Conservation (phyloP, 2,888 invertebrate species). For the Oxycera nigricornis region DNA sequence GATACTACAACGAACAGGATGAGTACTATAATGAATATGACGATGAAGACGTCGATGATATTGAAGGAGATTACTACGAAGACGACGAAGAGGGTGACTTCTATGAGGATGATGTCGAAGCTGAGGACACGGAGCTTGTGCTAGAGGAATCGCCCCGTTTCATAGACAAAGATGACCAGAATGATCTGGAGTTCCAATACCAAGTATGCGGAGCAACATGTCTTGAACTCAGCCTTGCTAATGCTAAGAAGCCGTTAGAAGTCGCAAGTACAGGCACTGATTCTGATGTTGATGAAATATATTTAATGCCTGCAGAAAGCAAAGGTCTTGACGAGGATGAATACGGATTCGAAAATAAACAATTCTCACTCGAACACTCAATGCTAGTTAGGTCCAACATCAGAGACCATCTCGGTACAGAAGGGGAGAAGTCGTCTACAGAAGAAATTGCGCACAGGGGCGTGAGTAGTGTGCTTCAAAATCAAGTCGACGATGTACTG, state of each 20-base stretch:
- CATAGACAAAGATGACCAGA: conserved; percentile 35
- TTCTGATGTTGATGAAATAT: conserved; percentile 50
- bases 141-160: not conserved
- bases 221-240: conserved; percentile 9
- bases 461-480: not conserved
- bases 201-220: conserved; percentile 11
- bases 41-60: conserved; percentile 44
- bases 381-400: conserved; percentile 18
- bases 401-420: conserved; percentile 12
- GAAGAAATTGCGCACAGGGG: not conserved
- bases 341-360: conserved; percentile 48
- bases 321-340: conserved; percentile 44
- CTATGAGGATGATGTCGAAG: conserved; percentile 43
- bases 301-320: conserved; percentile 48
- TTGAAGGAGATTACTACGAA: conserved; percentile 47
- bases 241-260: conserved; percentile 3
- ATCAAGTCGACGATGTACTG: conserved; percentile 45
- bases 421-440: not conserved
- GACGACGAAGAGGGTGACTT: conserved; percentile 45
- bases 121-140: conserved; percentile 24
- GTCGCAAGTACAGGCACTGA: conserved; percentile 36
- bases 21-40: conserved; percentile 46
- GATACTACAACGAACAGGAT: conserved; percentile 44
- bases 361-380: conserved; percentile 45
- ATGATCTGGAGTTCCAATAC: conserved; percentile 25